phyloP scores from a whole-genome alignment of 2,113 vertebrate species.

The Nematolebias whitei region DNA sequence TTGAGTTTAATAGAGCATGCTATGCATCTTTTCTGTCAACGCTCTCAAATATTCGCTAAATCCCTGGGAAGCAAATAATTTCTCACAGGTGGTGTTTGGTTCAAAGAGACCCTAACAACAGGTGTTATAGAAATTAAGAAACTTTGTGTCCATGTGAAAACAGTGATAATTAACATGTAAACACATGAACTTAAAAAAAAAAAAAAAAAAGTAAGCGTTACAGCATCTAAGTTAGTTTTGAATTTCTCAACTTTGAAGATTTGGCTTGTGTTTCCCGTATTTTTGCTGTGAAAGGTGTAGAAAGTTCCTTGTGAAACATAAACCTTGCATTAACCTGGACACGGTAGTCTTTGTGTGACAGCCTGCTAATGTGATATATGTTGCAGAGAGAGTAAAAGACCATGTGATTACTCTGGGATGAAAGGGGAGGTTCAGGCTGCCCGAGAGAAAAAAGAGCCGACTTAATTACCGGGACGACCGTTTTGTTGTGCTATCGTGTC shows the following conservation, averaged over 20 bases:
- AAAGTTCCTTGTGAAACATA: conserved; percentile 62
- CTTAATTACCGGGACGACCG: conserved; percentile 54
- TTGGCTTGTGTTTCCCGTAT: conserved; percentile 33
- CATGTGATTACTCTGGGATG: conserved; percentile 55
- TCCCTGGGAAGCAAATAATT: conserved; percentile 3
- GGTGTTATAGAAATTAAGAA: background rate
- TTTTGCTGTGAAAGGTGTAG: conserved; percentile 54
- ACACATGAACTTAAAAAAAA: conserved; percentile 1
- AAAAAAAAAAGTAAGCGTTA: conserved; percentile 9
- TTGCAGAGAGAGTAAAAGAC: conserved; percentile 58
- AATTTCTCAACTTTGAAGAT: conserved; percentile 17
- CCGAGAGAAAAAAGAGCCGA: conserved; percentile 46
- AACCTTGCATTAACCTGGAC: conserved; percentile 64
- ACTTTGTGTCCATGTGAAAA: background rate
- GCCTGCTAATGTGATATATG: conserved; percentile 66
- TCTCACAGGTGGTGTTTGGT: background rate
- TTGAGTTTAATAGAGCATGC: conserved; percentile 41
- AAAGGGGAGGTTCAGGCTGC: conserved; percentile 31
- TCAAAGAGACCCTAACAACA: background rate
- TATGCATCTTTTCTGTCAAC: conserved; percentile 26
- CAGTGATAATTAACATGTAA: background rate
- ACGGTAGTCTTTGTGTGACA: conserved; percentile 59
- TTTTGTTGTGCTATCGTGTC: conserved; percentile 63
- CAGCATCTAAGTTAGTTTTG: conserved; percentile 14
- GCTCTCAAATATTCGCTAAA: conserved; percentile 18